Evolutionary conservation across 2,797 vertebrate species (phyloP), one percentile per base, ranked within the genome.

Genomic region (Acipenser oxyrinchus): DNA sequence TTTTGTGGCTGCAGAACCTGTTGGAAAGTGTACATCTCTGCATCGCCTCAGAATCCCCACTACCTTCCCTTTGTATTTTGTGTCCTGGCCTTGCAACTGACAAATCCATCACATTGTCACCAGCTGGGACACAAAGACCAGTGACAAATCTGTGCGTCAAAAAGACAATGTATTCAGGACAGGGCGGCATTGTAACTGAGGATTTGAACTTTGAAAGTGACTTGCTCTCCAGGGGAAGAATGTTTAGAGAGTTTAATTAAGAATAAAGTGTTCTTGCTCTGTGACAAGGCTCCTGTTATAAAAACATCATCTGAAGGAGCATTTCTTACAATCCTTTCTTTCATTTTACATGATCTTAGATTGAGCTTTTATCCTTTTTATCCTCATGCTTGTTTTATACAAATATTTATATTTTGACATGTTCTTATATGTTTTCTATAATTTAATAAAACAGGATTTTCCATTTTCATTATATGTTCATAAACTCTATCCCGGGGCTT

Each of bases 81-180:
- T 65, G 66, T 65, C 62, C 68, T 75, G 73, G 69, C 71, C 72
- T 70, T 74, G 71, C 75, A 67, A 80, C 74, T 76, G 74, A 78
- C 77, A 77, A 55, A 84, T 88, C 77, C 82, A 84, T 86, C 85
- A 84, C 78, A 61, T 62, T 74, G 70, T 80, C 77, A 51, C 66
- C 69, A 63, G 66, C 76, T 70, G 71, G 75, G 71, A 75, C 76
- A 67, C 76, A 75, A 52, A 70, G 68, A 72, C 73, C 15, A 6
- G 70, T 85, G 82, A 88, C 84, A 83, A 81, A 87, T 87, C 78
- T 78, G 77, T 76, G 80, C 71, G 83, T 86, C 81, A 75, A 64
- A 48, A 23, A 1, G 73, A 70, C 82, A 68, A 71, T 64, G 70
- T 70, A 68, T 72, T 65, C 69, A 63, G 68, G 76, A 73, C 79